Base-by-base conservation (phyloP, 2,797 vertebrate species). In the Syngnathus acus region DNA sequence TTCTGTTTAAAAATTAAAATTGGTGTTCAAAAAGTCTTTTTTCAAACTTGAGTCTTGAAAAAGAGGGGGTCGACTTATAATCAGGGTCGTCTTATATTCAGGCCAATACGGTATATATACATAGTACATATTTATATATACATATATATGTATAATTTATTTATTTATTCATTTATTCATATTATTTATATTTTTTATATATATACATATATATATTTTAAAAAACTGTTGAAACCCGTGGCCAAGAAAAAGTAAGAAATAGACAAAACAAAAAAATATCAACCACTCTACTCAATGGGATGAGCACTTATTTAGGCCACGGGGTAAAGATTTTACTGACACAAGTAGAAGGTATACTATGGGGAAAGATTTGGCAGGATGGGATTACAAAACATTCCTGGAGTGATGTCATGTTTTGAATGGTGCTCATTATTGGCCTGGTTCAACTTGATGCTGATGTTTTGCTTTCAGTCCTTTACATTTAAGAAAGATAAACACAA, bases 231-330 rank as follows among this genome's bases (percentile, higher is more conserved):
- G 50, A n/a, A 51, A n/a, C 45, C 0, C 14, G 14, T 48, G 14
- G 45, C 45, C 45, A 48, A 17, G 14, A 17, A 17, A 48, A 48
- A 48, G 14, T 48, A 48, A 48, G 45, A 48, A 48, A 45, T 14
- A 86, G 81, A 83, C 80, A 84, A 82, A 84, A 85, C 82, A 79
- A 68, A 72, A 65, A 42, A 42, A 11, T 42, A 11, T 42, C 1
- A 42, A 42, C 74, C 81, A 76, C 69, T 47, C 76, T 80, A 75
- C 73, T 82, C 77, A 71, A 76, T 59, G 26, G 40, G 63, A 57
- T 72, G 62, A 63, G 69, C 69, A 72, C 43, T 63, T 68, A 74
- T 78, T 78, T 68, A 75, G 21, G 48, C 55, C 48, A 48, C 66
- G 66, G 58, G 72, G 72, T 82, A 70, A 73, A 39, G 70, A 63